Evolutionary conservation across 1,140 invertebrate genomes (phyloP).

Genomic region (Mya arenaria): DNA sequence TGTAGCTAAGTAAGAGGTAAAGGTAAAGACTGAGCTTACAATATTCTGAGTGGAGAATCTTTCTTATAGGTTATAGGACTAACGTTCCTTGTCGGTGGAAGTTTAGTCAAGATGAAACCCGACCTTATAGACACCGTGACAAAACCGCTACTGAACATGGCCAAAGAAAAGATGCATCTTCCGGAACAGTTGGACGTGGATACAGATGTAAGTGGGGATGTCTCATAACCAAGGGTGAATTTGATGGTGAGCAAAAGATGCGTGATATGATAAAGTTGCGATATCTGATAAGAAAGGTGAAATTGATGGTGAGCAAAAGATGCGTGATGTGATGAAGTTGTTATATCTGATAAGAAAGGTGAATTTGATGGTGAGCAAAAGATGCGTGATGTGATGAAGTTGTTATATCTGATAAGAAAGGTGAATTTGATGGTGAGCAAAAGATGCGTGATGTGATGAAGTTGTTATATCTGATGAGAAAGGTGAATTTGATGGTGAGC

Average conservation of each 20-base stretch:
- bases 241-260: background rate
- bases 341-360: background rate
- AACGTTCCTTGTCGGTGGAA: background rate
- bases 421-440: too few relatives aligned
- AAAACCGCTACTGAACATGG: background rate
- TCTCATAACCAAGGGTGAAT: background rate
- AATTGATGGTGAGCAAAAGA: background rate
- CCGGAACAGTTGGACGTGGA: conserved; percentile 6
- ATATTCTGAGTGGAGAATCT: background rate
- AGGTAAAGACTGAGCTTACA: background rate
- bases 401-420: too few relatives aligned
- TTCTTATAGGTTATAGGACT: conserved; percentile 31
- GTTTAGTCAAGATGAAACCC: conserved; percentile 10
- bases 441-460: too few relatives aligned
- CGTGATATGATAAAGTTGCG: background rate
- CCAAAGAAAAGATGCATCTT: background rate
- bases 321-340: background rate
- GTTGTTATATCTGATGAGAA: too few relatives aligned
- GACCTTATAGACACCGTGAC: conserved; percentile 16
- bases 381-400: too few relatives aligned
- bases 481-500: too few relatives aligned
- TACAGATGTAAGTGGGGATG: background rate
- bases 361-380: too few relatives aligned
- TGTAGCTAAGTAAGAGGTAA: background rate
- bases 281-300: background rate